Evolutionary conservation across 2,888 invertebrate genomes (phyloP).

Genomic region (Volucella inanis): DNA sequence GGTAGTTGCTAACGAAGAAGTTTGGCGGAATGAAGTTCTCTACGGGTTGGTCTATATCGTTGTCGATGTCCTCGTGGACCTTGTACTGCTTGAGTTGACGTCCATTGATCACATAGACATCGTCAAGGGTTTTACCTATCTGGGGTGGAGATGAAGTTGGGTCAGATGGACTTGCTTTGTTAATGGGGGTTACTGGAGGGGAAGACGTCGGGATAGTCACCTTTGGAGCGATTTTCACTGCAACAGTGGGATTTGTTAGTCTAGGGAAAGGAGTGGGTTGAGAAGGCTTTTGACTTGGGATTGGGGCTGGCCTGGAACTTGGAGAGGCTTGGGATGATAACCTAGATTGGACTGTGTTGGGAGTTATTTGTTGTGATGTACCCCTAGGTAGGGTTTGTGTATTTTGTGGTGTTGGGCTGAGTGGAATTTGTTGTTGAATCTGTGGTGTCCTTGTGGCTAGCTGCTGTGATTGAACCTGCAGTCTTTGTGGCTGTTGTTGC

Average conservation of each 20-base stretch:
- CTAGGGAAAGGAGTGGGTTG: constrained; percentile 11
- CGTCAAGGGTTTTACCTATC: constrained; percentile 24
- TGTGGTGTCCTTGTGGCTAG: constrained; percentile 5
- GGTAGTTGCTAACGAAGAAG: constrained; percentile 78
- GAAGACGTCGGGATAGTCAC: constrained; percentile 9
- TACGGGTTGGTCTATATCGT: constrained; percentile 80
- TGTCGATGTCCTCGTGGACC: constrained; percentile 82
- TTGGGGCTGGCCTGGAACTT: constrained; percentile 1
- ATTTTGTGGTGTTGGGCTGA: neutral
- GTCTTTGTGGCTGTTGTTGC: constrained; percentile 3
- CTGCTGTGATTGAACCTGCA: constrained; percentile 1
- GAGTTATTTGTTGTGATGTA: neutral
- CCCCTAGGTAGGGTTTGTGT: too few relatives aligned
- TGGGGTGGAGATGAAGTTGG: constrained; percentile 49
- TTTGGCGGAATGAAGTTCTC: constrained; percentile 78
- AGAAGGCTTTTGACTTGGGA: constrained; percentile 16
- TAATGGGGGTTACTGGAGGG: constrained; percentile 20
- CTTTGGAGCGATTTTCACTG: neutral
- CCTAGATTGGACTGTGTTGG: constrained; percentile 3
- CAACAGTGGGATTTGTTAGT: neutral
- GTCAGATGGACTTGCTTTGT: constrained; percentile 29
- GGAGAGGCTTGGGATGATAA: constrained; percentile 22
- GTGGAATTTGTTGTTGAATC: constrained; percentile 1
- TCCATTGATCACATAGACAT: constrained; percentile 80
- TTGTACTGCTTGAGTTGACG: constrained; percentile 82